A percentile compares a stretch with the other conserved stretches of the same genome.
These are phyloP conservation scores for Pandemis corylana DNA, from an alignment of 2,888 invertebrate species.

Conservation along the genomic window DNA sequence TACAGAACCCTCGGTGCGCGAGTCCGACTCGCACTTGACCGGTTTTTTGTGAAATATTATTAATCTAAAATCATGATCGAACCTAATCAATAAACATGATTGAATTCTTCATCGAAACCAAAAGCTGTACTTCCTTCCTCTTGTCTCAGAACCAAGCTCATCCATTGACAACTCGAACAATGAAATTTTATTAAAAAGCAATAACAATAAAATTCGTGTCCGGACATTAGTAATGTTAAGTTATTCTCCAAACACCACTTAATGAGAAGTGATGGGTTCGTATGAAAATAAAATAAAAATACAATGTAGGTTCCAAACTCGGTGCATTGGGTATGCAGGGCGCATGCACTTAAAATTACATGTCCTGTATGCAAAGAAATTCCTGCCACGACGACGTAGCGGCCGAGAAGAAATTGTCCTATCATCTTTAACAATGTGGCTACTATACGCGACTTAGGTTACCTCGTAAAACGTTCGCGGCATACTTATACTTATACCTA, in stretches of 20 bases:
- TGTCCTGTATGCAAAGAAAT: constrained; percentile 79
- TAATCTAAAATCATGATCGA: not conserved
- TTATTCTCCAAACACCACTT: constrained; percentile 84
- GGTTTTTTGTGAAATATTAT: not conserved
- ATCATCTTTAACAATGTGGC: constrained; percentile 47
- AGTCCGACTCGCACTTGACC: too few relatives aligned
- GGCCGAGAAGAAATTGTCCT: constrained; percentile 60
- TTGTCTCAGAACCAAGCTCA: constrained; percentile 68
- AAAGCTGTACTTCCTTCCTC: constrained; percentile 75
- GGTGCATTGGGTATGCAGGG: constrained; percentile 74
- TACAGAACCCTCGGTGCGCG: too few relatives aligned
- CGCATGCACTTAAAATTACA: constrained; percentile 76
- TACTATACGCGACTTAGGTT: constrained; percentile 41
- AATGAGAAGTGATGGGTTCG: constrained; percentile 85
- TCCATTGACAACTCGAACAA: constrained; percentile 74
- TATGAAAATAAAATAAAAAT: constrained; percentile 81
- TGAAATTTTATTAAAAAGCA: constrained; percentile 83
- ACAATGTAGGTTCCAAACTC: constrained; percentile 71
- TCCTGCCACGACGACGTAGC: constrained; percentile 59
- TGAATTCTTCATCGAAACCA: constrained; percentile 63
- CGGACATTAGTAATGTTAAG: constrained; percentile 83
- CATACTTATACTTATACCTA: constrained; percentile 7
- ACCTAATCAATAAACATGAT: constrained; percentile 36
- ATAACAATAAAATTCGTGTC: constrained; percentile 85
- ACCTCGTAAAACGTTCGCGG: constrained; percentile 35